phyloP scores from a whole-genome alignment of 2,797 vertebrate genomes.

The Dicrostonyx torquatus region DNA sequence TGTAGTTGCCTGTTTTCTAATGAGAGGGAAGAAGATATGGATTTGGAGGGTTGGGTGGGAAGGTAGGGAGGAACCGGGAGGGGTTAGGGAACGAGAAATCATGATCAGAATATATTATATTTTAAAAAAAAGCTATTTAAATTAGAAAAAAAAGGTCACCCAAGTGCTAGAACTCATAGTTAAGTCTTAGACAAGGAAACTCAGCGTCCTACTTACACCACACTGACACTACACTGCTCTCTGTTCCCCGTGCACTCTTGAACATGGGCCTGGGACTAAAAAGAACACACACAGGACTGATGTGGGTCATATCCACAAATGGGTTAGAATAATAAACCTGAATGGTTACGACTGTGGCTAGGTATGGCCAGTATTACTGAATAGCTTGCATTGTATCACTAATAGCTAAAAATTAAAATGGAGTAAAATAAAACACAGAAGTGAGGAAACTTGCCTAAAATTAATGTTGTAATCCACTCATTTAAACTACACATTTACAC shows the following conservation, averaged over 20 bases:
- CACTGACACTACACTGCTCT: neutral
- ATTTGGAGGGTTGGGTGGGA: neutral
- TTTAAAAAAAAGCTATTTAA: neutral
- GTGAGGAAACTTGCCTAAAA: neutral
- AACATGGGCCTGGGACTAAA: neutral
- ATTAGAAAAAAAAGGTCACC: neutral
- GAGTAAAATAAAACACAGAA: neutral
- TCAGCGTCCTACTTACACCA: accelerated
- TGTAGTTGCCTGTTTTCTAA: neutral
- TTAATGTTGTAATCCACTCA: neutral
- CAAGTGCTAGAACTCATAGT: neutral
- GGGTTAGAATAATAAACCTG: neutral
- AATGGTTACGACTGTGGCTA: neutral
- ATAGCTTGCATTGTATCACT: neutral
- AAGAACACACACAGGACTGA: accelerated
- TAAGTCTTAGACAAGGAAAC: neutral
- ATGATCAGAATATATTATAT: neutral
- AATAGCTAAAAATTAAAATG: neutral
- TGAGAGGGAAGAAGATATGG: neutral
- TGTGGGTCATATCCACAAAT: accelerated
- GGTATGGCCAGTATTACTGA: neutral
- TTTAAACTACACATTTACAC: neutral
- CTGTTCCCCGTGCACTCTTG: neutral
- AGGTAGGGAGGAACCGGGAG: neutral
- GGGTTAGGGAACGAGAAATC: neutral